Percentiles rank a stretch among this genome's conserved stretches.
These are phyloP conservation scores for Epizoanthus stellaris DNA, from an alignment of 92 coral and sea anemone genomes.

Conservation along the genomic window DNA sequence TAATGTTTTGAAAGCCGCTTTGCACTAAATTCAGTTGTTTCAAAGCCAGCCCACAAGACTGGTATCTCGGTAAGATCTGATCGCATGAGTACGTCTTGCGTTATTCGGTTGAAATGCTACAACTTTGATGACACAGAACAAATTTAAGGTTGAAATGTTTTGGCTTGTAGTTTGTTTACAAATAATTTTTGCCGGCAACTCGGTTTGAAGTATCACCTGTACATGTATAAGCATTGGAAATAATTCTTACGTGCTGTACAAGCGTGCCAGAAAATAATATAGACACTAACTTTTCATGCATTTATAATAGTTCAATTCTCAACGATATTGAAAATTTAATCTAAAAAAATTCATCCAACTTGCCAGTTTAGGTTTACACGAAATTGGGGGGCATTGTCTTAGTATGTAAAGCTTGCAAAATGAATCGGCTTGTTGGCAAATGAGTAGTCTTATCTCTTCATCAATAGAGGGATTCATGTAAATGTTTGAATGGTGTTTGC, in stretches of 20 bases:
- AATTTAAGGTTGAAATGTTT: not conserved
- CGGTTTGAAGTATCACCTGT: constrained; percentile 1
- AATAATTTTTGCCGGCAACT: not conserved
- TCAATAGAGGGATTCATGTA: constrained; percentile 2
- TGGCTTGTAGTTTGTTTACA: not conserved
- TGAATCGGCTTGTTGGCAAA: not conserved
- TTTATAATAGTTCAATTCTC: not conserved
- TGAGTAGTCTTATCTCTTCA: constrained; percentile 6
- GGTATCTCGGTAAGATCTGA: not conserved
- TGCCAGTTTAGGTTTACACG: not conserved
- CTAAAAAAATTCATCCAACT: not conserved
- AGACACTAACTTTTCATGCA: not conserved
- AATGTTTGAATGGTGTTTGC: constrained; percentile 1
- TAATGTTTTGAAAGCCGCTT: not conserved
- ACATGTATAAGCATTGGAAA: not conserved
- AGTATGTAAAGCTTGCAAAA: constrained; percentile 10
- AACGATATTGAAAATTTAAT: not conserved
- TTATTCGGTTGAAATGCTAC: constrained; percentile 4
- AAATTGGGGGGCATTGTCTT: not conserved
- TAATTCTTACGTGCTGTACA: not conserved
- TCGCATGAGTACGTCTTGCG: not conserved
- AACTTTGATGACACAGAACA: not conserved
- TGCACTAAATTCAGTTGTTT: not conserved
- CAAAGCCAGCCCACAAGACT: not conserved
- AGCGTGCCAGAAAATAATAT: too few relatives aligned